Conservation (phyloP, 1,140 invertebrate genomes). For the Dryas iulia region DNA sequence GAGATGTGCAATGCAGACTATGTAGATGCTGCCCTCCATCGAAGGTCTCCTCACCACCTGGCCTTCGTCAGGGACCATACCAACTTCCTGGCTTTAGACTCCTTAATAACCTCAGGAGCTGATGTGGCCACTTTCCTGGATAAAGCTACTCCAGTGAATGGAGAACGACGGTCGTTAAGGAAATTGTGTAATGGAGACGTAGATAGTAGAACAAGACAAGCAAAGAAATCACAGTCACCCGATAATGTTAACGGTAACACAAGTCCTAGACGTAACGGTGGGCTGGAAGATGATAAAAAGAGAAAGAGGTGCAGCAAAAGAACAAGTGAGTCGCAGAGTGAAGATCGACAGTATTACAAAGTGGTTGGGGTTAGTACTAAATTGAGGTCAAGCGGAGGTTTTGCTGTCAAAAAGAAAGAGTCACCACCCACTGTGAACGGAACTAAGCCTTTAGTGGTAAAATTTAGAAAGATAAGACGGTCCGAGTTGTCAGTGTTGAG, state of each 20-base stretch:
- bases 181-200: slow-evolving; percentile 71
- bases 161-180: slow-evolving; percentile 65
- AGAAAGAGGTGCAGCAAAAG: slow-evolving; percentile 73
- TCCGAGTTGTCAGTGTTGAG: slow-evolving; percentile 88
- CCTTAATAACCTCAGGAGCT: slow-evolving; percentile 82
- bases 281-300: slow-evolving; percentile 53
- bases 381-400: slow-evolving; percentile 82
- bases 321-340: slow-evolving; percentile 80
- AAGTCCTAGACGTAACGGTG: slow-evolving; percentile 60
- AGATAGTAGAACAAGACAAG: slow-evolving; percentile 49
- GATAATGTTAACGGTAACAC: slow-evolving; percentile 52
- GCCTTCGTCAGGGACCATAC: slow-evolving; percentile 85
- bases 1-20: slow-evolving; percentile 88
- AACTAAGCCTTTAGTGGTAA: slow-evolving; percentile 83
- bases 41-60: slow-evolving; percentile 86
- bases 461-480: slow-evolving; percentile 85
- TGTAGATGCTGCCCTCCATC: slow-evolving; percentile 83
- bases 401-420: slow-evolving; percentile 57
- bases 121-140: slow-evolving; percentile 84
- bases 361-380: slow-evolving; percentile 87
- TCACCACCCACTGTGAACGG: slow-evolving; percentile 59
- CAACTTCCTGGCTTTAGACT: slow-evolving; percentile 86
- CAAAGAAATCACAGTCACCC: slow-evolving; percentile 58
- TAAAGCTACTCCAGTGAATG: slow-evolving; percentile 60
- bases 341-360: slow-evolving; percentile 86